These are phyloP conservation scores for Heliconius cydno DNA, from an alignment of 2,888 invertebrate species.

Conservation along the genomic window DNA sequence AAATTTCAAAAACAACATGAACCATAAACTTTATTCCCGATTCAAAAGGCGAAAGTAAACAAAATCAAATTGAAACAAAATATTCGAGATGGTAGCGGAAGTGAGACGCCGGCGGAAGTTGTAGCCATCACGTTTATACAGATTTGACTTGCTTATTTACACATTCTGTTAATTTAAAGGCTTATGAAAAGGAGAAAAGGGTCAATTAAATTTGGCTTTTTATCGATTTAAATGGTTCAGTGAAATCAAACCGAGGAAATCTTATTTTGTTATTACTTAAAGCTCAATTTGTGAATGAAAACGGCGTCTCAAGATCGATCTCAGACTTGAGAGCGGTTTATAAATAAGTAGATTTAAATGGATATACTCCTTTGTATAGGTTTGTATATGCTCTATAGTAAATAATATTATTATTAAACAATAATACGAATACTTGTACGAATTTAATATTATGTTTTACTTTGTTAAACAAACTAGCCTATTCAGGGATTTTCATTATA, in stretches of 20 bases:
- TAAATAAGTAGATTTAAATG: not conserved
- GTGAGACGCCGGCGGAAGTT: conserved; percentile 45
- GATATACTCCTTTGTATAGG: not conserved
- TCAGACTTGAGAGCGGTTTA: too few species aligned
- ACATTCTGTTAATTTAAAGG: not conserved
- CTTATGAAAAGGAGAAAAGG: not conserved
- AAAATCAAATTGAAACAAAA: conserved; percentile 39
- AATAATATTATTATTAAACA: too few species aligned
- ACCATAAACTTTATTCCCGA: conserved; percentile 16
- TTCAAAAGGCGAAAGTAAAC: conserved; percentile 22
- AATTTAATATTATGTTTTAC: not conserved
- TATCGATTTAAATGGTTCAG: not conserved
- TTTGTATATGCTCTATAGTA: not conserved
- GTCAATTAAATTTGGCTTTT: not conserved
- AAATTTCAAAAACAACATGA: not conserved
- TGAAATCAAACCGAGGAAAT: not conserved
- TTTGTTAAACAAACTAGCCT: not conserved
- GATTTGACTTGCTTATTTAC: conserved; percentile 29
- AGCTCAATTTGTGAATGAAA: too few species aligned
- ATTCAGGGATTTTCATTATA: too few species aligned
- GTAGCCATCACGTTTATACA: conserved; percentile 38
- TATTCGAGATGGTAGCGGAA: conserved; percentile 39
- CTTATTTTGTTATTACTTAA: too few species aligned
- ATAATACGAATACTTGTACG: not conserved
- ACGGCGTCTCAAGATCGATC: too few species aligned